These are phyloP conservation scores for Eupeodes corollae DNA, from an alignment of 1,140 invertebrate genomes.

Conservation along the genomic window DNA sequence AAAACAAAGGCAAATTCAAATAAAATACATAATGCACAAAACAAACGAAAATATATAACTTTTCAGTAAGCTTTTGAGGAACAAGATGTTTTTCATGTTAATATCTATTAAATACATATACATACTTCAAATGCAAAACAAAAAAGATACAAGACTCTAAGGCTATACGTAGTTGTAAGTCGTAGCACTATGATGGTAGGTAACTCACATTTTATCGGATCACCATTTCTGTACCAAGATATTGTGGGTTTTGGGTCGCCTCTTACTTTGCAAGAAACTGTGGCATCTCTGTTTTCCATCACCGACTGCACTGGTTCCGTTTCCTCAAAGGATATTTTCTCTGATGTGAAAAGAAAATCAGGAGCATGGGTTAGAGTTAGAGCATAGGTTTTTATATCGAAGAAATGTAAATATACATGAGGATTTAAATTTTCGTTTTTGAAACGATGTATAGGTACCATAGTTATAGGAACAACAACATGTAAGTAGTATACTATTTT, in stretches of 20 bases:
- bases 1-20: no score
- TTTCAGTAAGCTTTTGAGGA: no score
- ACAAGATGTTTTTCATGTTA: no score
- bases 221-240: constrained; percentile 37
- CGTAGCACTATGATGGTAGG: not conserved
- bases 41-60: no score
- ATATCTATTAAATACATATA: no score
- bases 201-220: constrained; percentile 34
- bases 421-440: constrained; percentile 1
- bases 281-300: constrained; percentile 38
- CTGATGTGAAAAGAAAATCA: constrained; percentile 17
- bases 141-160: no score
- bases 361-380: constrained; percentile 6
- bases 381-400: constrained; percentile 1
- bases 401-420: constrained; percentile 4
- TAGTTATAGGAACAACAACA: not conserved
- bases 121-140: no score
- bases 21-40: no score
- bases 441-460: not conserved
- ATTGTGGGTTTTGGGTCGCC: constrained; percentile 41
- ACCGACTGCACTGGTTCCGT: constrained; percentile 38
- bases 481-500: not conserved
- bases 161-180: no score
- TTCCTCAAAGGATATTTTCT: constrained; percentile 40
- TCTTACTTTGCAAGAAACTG: constrained; percentile 39